Evolutionary conservation across 2,888 invertebrate genomes (phyloP).

Genomic region (Miltochrista miniata): DNA sequence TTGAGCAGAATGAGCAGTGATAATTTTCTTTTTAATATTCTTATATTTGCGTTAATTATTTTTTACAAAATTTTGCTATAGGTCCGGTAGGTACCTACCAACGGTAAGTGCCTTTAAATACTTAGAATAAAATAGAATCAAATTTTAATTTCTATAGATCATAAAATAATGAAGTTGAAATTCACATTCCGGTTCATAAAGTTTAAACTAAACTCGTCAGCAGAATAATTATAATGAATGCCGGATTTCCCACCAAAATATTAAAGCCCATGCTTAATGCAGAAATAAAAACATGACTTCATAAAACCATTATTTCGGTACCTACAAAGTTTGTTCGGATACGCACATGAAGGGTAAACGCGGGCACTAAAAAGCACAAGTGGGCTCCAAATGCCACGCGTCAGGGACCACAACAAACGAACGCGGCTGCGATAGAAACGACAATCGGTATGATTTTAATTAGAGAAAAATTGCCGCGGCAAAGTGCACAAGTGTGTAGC

Average conservation of each 20-base stretch:
- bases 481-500: slow-evolving; percentile 65
- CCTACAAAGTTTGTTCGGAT: slow-evolving; percentile 52
- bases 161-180: too few species aligned
- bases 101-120: too few species aligned
- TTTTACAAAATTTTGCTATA: too few species aligned
- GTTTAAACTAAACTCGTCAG: too few species aligned
- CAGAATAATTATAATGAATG: background rate
- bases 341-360: slow-evolving; percentile 71
- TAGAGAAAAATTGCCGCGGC: slow-evolving; percentile 79
- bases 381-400: slow-evolving; percentile 75
- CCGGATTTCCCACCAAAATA: slow-evolving; percentile 38
- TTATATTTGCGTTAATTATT: too few species aligned
- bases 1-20: too few species aligned
- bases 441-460: slow-evolving; percentile 83
- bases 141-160: too few species aligned
- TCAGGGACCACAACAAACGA: slow-evolving; percentile 78
- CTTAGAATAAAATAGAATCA: too few species aligned
- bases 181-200: too few species aligned
- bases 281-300: slow-evolving; percentile 55
- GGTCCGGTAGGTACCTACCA: too few species aligned
- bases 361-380: slow-evolving; percentile 80
- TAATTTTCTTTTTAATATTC: too few species aligned
- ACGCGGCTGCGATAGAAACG: slow-evolving; percentile 61
- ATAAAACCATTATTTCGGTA: slow-evolving; percentile 58
- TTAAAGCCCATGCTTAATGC: slow-evolving; percentile 45